Base-by-base conservation (phyloP, 2,797 vertebrate species). In the Arnoldichthys spilopterus region DNA sequence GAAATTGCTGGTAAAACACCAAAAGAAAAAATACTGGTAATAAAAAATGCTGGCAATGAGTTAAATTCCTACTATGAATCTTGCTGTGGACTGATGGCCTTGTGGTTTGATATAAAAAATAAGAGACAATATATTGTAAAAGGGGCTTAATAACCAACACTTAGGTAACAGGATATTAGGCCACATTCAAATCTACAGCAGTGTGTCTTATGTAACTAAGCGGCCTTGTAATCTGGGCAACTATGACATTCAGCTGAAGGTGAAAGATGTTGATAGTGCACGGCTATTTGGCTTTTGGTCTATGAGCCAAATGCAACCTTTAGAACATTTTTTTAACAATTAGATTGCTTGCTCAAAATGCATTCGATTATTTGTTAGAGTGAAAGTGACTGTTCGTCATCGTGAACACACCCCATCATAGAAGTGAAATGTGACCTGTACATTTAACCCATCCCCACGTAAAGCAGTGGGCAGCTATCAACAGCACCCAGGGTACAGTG, bases 161-260 rank as follows among this genome's bases (percentile, higher is more conserved):
- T 82, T 77, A 47, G 69, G 22, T 77, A 74, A 82, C 69, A 63
- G 59, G 28, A 72, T 22, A 53, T 40, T 47, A 54, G 30, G 54
- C 58, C 77, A 66, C 18, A 22, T 67, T 72, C 22, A 67, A 32
- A 74, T 71, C 61, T 51, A 72, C 24, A 49, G 61, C 28, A 26
- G 49, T 51, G 64, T 51, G 74, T 79, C 59, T 77, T 73, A 70
- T 77, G 81, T 16, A 72, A 79, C 72, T 78, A 81, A 85, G 64
- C 73, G 71, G 59, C 59, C 59, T 66, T 61, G 45, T 85, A 84
- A 85, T 85, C 84, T 79, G 76, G 30, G 56, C 49, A 58, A 54
- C 75, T 53, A 67, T 81, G 83, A 84, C 83, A 82, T 82, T 87
- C 77, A 78, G 20, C 47, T 79, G 80, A 86, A 90, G 85, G 86